These are phyloP conservation scores for Panulirus ornatus DNA, from an alignment of 1,140 invertebrate species.

Conservation along the genomic window DNA sequence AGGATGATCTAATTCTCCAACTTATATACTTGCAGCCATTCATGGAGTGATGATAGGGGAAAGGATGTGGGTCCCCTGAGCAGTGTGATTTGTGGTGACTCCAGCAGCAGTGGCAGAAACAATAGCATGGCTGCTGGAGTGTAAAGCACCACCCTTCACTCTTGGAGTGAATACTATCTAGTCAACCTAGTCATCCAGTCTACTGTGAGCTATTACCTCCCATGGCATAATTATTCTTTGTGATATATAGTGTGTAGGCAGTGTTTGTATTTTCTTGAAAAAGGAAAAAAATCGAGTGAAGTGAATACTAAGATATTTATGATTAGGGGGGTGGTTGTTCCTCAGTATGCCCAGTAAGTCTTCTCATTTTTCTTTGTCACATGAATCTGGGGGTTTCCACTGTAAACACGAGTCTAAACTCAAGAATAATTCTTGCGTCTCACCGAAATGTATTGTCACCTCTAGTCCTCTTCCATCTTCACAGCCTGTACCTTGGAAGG, in stretches of 20 bases:
- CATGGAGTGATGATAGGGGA: not conserved
- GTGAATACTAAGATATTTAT: not conserved
- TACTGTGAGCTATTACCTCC: not conserved
- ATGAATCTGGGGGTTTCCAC: slow-evolving; percentile 50
- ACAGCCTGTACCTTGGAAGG: not conserved
- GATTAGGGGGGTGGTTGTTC: not conserved
- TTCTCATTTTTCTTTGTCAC: slow-evolving; percentile 18
- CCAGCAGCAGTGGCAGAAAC: not conserved
- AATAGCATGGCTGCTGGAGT: not conserved
- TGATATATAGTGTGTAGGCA: not conserved
- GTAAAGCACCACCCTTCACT: not conserved
- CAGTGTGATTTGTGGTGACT: not conserved
- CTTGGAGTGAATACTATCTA: not conserved
- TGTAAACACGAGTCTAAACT: not conserved
- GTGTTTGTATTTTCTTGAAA: not conserved
- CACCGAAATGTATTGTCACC: not conserved
- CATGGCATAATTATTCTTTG: not conserved
- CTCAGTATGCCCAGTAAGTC: slow-evolving; percentile 70
- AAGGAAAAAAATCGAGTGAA: not conserved
- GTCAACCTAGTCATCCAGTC: not conserved
- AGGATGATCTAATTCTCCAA: not conserved
- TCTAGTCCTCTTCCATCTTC: not conserved
- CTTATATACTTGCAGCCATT: not conserved
- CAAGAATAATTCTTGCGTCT: not conserved
- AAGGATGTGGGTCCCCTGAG: not conserved